Percentiles rank a stretch among this genome's conserved stretches.
Evolutionary conservation across 1,140 invertebrate genomes (phyloP).

Genomic region (Sycobia sp.): DNA sequence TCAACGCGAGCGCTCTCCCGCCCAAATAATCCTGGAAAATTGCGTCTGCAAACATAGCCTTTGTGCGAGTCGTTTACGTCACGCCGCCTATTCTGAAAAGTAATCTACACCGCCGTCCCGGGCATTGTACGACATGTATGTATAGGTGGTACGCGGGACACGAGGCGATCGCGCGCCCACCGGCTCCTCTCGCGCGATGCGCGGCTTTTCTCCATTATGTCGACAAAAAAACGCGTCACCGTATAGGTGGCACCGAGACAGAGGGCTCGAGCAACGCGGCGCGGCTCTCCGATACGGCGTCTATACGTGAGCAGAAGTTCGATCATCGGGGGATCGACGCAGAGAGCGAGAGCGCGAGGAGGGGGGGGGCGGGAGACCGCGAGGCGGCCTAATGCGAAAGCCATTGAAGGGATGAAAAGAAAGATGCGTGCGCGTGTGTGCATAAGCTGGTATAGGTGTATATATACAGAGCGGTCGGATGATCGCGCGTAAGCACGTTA

Average conservation of each 20-base stretch:
- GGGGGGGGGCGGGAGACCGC: slow-evolving; percentile 13
- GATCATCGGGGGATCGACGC: no score
- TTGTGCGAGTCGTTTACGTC: slow-evolving; percentile 58
- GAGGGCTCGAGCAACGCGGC: not conserved
- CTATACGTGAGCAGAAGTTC: no score
- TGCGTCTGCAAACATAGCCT: slow-evolving; percentile 57
- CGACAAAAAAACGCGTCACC: no score
- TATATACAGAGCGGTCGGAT: slow-evolving; percentile 54
- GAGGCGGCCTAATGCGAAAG: slow-evolving; percentile 32
- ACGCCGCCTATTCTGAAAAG: slow-evolving; percentile 60
- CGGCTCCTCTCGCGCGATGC: no score
- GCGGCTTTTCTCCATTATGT: not conserved
- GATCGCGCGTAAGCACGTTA: slow-evolving; percentile 61
- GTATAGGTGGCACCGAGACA: no score
- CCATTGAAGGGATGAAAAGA: slow-evolving; percentile 37
- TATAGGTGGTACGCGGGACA: not conserved
- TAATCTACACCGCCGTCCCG: slow-evolving; percentile 57
- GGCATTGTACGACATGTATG: slow-evolving; percentile 38
- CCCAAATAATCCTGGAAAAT: slow-evolving; percentile 51
- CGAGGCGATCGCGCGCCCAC: slow-evolving; percentile 6
- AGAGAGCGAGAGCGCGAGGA: no score
- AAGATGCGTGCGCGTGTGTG: no score
- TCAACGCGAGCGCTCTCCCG: no score
- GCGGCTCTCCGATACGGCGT: no score
- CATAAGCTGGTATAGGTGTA: no score